Evolutionary conservation across 2,797 vertebrate genomes (phyloP).

Genomic region (Pipistrellus nathusii): DNA sequence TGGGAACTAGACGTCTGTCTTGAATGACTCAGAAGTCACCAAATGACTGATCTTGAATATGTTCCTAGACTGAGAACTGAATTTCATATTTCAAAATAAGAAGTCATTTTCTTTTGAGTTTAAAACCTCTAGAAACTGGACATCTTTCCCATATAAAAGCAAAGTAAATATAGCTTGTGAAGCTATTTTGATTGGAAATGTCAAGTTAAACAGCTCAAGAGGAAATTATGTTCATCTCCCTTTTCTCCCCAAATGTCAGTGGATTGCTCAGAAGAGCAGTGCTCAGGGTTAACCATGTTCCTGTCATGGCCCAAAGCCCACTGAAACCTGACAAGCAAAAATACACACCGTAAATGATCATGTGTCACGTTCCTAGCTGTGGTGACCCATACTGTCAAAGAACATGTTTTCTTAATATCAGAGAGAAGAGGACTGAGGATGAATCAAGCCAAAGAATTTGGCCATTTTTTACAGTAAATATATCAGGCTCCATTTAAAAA

Average conservation of each 20-base stretch:
- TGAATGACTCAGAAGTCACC: neutral
- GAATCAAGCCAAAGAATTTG: neutral
- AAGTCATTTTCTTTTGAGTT: neutral
- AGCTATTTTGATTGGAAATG: neutral
- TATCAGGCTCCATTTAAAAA: too few species aligned
- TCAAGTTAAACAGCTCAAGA: neutral
- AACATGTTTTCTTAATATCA: neutral
- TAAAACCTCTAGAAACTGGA: neutral
- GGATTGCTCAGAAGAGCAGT: neutral
- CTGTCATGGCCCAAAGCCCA: neutral
- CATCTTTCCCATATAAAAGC: neutral
- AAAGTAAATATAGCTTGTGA: neutral
- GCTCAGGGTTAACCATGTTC: neutral
- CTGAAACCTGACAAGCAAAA: conserved; percentile 13
- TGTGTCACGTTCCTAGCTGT: neutral
- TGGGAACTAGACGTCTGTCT: neutral
- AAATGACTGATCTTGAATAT: neutral
- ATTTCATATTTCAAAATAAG: conserved; percentile 15
- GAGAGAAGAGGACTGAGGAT: neutral
- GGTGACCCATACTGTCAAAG: neutral
- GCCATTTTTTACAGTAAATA: too few species aligned
- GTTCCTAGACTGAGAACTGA: neutral
- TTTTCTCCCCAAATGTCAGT: neutral
- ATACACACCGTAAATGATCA: neutral
- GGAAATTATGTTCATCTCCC: neutral